phyloP scores from a whole-genome alignment of 2,113 vertebrate species.

The Pterocles gutturalis region DNA sequence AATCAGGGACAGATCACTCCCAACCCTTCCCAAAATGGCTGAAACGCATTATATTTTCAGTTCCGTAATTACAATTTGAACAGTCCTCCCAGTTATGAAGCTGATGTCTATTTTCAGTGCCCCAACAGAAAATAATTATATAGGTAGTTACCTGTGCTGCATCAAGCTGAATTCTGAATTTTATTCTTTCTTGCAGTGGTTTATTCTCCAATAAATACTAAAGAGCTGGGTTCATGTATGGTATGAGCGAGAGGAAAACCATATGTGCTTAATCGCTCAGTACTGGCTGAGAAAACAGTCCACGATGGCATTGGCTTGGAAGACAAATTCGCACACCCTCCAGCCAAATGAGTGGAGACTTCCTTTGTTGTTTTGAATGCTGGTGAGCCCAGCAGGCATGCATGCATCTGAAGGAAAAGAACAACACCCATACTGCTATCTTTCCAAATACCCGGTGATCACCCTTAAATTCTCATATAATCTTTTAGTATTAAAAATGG shows the following conservation, averaged over 20 bases:
- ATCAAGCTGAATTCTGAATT: neutral
- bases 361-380: neutral
- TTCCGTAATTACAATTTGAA: neutral
- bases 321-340: neutral
- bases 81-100: neutral
- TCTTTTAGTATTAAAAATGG: neutral
- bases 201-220: neutral
- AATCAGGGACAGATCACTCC: neutral
- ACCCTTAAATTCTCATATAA: neutral
- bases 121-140: neutral
- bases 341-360: neutral
- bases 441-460: neutral
- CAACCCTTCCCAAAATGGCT: neutral
- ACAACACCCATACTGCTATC: fast-evolving
- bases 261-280: neutral
- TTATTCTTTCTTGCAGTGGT: neutral
- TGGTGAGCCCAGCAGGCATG: neutral
- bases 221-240: neutral
- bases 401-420: neutral
- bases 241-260: neutral
- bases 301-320: neutral
- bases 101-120: neutral
- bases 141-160: neutral
- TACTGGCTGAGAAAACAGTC: neutral
- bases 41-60: neutral